Conservation (phyloP, 1,140 invertebrate species). For the Eubasilissa regina region DNA sequence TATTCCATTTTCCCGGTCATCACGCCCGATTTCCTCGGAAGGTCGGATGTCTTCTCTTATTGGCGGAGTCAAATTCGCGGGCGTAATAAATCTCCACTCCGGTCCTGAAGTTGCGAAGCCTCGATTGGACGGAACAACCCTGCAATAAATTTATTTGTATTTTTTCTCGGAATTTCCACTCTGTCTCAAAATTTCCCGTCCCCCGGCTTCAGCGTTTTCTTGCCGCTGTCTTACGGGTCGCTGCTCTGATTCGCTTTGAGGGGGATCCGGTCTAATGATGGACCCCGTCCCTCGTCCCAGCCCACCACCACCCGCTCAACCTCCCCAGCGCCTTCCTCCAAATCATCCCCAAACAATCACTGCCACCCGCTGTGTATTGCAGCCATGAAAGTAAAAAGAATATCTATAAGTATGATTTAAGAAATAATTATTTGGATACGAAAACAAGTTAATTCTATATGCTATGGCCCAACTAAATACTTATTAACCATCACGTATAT, state of each 20-base stretch:
- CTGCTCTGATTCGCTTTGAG: slow-evolving; percentile 34
- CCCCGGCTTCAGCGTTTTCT: slow-evolving; percentile 10
- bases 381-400: slow-evolving; percentile 24
- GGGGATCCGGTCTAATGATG: slow-evolving; percentile 41
- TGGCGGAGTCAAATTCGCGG: slow-evolving; percentile 41
- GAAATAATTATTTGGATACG: too few species aligned
- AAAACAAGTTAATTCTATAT: too few species aligned
- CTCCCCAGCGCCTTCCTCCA: background rate
- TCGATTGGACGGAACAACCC: slow-evolving; percentile 40
- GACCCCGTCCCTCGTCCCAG: slow-evolving; percentile 15
- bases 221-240: slow-evolving; percentile 42
- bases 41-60: slow-evolving; percentile 22
- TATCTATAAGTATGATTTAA: too few species aligned
- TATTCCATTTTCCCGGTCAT: background rate
- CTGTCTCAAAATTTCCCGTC: slow-evolving; percentile 23
- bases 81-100: slow-evolving; percentile 43
- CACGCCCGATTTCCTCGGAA: background rate
- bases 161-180: slow-evolving; percentile 47
- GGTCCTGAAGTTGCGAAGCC: slow-evolving; percentile 26
- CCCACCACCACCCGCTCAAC: background rate
- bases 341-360: slow-evolving; percentile 25
- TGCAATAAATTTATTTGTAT: slow-evolving; percentile 58
- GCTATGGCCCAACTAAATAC: too few species aligned
- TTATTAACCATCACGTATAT: too few species aligned
- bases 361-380: slow-evolving; percentile 26